These are phyloP conservation scores for Labia minor DNA, from an alignment of 2,888 invertebrate species.

Conservation along the genomic window DNA sequence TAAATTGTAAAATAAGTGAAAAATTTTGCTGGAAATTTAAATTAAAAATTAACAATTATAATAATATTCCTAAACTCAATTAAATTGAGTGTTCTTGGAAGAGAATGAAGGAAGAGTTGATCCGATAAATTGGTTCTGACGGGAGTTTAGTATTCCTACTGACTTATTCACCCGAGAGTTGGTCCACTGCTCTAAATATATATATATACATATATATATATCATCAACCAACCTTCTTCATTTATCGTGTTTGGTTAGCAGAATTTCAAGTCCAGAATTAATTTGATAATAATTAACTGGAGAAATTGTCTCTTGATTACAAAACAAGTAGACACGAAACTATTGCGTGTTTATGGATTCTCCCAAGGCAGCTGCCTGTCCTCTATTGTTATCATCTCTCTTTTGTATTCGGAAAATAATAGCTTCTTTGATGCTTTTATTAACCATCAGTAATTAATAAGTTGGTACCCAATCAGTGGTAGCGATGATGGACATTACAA, in stretches of 20 bases:
- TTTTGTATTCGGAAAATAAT: neutral
- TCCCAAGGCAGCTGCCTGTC: neutral
- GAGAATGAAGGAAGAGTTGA: neutral
- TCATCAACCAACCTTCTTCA: neutral
- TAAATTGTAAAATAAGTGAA: too few species aligned
- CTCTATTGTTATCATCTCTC: neutral
- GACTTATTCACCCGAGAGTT: neutral
- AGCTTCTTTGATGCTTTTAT: neutral
- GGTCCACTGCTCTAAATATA: neutral
- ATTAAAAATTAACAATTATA: too few species aligned
- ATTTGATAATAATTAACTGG: constrained; percentile 13
- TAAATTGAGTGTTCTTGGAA: too few species aligned
- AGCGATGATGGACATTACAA: neutral
- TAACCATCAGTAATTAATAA: constrained; percentile 7
- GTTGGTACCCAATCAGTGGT: neutral
- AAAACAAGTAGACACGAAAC: constrained; percentile 1
- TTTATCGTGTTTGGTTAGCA: neutral
- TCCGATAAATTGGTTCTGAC: constrained; percentile 1
- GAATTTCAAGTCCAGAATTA: neutral
- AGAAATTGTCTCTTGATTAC: constrained; percentile 13
- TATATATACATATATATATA: too few species aligned
- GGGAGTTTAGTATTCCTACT: neutral
- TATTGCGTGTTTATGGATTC: constrained; percentile 7
- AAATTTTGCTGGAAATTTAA: too few species aligned
- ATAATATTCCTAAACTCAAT: too few species aligned